Evolutionary conservation across 2,113 vertebrate species (phyloP).

Genomic region (Sceloporus undulatus): DNA sequence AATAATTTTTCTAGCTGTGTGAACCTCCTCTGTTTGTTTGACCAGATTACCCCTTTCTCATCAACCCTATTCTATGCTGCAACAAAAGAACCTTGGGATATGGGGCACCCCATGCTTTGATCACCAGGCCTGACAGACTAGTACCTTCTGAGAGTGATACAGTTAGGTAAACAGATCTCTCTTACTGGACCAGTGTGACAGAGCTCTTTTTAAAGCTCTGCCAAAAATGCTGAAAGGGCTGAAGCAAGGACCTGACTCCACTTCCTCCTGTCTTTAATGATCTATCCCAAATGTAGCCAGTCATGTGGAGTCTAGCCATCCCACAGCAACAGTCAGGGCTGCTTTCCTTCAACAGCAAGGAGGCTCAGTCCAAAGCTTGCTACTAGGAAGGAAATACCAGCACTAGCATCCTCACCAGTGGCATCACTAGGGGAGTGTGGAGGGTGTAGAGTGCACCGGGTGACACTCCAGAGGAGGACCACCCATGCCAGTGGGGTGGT

Average conservation of each 20-base stretch:
- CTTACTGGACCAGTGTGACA: background rate
- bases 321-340: background rate
- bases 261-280: background rate
- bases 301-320: background rate
- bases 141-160: background rate
- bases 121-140: background rate
- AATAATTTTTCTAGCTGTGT: background rate
- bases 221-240: background rate
- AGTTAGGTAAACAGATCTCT: background rate
- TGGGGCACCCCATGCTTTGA: background rate
- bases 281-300: background rate
- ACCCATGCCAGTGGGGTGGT: too few relatives aligned
- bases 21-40: background rate
- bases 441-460: too few relatives aligned
- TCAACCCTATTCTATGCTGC: background rate
- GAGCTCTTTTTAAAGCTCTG: background rate
- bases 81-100: background rate
- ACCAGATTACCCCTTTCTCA: background rate
- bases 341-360: background rate
- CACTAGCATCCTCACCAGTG: too few relatives aligned
- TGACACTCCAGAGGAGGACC: too few relatives aligned
- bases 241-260: background rate
- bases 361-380: too few relatives aligned
- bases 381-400: background rate
- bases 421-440: too few relatives aligned